Base-by-base conservation (phyloP, 2,797 vertebrate genomes). In the Premnoplex brunnescens region DNA sequence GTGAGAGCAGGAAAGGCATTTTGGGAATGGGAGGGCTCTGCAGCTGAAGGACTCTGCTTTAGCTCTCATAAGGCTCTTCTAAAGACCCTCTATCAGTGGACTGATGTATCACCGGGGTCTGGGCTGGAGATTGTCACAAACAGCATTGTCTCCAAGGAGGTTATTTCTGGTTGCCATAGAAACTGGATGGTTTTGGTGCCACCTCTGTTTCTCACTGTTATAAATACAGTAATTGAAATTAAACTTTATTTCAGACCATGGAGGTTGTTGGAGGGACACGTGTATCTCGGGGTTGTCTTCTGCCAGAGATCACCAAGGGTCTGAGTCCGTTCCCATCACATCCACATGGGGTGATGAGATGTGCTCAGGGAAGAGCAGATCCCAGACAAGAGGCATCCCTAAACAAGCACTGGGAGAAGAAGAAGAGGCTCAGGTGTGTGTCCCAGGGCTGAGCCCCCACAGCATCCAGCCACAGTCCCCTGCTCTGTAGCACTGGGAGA, bases 11-110 rank as follows among this genome's bases (percentile, higher is more conserved):
- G 30, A 49, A 30, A 63, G 32, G 28, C 20, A 4, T 48, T 71
- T n/a, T 0, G 2, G 39, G 54, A 13, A 5, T 43, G 59, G 18
- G 7, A 52, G 41, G 46, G 6, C 9, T 69, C 24, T 0, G 0
- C 8, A 34, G 27, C 21, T 41, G 28, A 41, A 48, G 20, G 32
- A 20, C 8, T 5, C 28, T 51, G 32, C 49, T 64, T 59, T 51
- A 26, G 4, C 19, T 24, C 23, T 28, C 56, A 3, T 3, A 23
- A 23, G 51, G 14, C 20, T 46, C 39, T 62, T 64, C 34, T 16
- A 2, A 15, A 26, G 30, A 2, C 27, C 8, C 14, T 6, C 1
- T 20, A 1, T 3, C 23, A 27, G 16, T 46, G 34, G 67, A 21
- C 11, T 32, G 64, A 30, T 2, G 2, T 21, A 7, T 30, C 52